These are phyloP conservation scores for Etheostoma nigrum DNA, from an alignment of 2,797 vertebrate genomes.

Conservation along the genomic window DNA sequence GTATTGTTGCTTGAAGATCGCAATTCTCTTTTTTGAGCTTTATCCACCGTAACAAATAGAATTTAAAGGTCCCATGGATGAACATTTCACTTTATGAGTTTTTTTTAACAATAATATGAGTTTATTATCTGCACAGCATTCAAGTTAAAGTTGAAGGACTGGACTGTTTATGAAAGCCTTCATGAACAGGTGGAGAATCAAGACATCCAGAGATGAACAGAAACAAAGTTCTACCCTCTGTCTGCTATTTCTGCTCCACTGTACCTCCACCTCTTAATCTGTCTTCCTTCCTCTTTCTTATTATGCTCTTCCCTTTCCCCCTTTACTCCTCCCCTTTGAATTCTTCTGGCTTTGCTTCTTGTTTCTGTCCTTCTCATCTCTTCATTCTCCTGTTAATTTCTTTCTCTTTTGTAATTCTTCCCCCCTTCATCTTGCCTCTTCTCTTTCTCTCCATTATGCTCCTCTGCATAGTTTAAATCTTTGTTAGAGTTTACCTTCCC, in stretches of 20 bases:
- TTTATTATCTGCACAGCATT: constrained; percentile 28
- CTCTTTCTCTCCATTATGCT: constrained; percentile 36
- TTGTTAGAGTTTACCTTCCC: constrained; percentile 33
- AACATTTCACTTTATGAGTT: too few relatives aligned
- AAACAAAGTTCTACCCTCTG: constrained; percentile 27
- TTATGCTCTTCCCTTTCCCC: constrained; percentile 17
- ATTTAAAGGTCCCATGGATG: too few relatives aligned
- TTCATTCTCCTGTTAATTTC: constrained; percentile 16
- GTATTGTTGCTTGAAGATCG: too few relatives aligned
- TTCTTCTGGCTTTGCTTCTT: constrained; percentile 29
- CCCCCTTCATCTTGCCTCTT: constrained; percentile 32
- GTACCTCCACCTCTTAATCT: not conserved
- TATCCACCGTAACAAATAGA: too few relatives aligned
- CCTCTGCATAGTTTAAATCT: constrained; percentile 24
- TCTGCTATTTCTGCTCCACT: constrained; percentile 1
- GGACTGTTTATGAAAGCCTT: constrained; percentile 26
- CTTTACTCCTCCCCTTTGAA: constrained; percentile 29
- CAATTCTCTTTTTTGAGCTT: too few relatives aligned
- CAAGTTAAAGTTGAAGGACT: constrained; percentile 22
- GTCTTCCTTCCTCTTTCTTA: constrained; percentile 5
- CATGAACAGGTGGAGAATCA: constrained; percentile 26
- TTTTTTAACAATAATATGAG: too few relatives aligned
- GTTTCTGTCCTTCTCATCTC: not conserved
- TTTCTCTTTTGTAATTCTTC: constrained; percentile 12
- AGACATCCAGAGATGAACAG: constrained; percentile 5